phyloP scores from a whole-genome alignment of 2,113 vertebrate genomes.

The Apodemus speciosus region DNA sequence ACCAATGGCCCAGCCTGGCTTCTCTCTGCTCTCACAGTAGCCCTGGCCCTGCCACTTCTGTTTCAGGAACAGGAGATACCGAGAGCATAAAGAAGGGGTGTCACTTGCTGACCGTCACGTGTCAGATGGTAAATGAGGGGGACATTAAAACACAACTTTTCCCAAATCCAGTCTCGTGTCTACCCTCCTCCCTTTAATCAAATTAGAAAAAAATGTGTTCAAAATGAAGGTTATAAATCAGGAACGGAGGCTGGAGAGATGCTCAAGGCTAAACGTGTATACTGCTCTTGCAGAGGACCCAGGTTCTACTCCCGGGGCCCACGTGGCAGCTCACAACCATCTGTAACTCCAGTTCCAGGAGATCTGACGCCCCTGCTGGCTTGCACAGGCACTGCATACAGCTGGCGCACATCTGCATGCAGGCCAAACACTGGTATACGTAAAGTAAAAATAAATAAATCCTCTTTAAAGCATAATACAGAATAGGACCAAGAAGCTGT shows the following conservation, averaged over 20 bases:
- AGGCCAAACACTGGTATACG: neutral
- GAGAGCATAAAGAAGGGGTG: neutral
- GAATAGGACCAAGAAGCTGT: neutral
- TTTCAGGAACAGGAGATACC: neutral
- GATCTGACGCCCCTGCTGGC: neutral
- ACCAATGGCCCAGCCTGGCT: neutral
- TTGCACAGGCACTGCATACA: neutral
- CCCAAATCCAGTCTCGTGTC: neutral
- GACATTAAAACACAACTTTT: neutral
- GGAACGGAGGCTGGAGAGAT: neutral
- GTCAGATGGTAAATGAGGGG: neutral
- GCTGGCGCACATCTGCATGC: neutral
- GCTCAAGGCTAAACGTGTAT: neutral
- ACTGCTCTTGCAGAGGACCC: neutral
- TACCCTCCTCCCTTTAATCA: neutral
- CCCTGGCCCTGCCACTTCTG: neutral
- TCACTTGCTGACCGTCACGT: neutral
- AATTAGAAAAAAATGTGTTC: neutral
- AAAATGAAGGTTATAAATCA: neutral
- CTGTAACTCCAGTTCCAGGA: neutral
- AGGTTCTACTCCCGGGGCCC: neutral
- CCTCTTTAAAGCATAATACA: neutral
- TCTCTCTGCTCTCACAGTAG: neutral
- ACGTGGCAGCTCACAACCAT: neutral
- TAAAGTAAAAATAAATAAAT: neutral